A percentile compares a stretch with the other conserved stretches of the same genome.
These are phyloP conservation scores for Poeciliopsis gracilis DNA, from an alignment of 2,797 vertebrate genomes.

Conservation along the genomic window DNA sequence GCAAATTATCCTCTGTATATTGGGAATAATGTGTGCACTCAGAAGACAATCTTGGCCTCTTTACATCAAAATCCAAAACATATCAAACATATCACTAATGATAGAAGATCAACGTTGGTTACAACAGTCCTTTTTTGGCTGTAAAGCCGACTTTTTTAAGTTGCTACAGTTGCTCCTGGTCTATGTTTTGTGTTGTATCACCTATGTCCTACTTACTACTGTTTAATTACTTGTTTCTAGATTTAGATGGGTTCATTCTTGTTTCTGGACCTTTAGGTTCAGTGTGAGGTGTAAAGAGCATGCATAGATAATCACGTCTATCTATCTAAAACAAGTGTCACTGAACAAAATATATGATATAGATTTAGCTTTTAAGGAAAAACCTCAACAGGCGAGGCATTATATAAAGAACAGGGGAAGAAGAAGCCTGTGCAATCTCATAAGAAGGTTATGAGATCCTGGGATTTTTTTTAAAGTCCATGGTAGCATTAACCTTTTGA, in stretches of 20 bases:
- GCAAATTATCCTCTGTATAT: not conserved
- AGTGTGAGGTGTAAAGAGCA: not conserved
- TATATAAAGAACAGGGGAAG: not conserved
- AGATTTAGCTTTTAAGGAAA: not conserved
- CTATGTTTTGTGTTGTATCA: not conserved
- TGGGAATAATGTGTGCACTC: not conserved
- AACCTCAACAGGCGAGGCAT: not conserved
- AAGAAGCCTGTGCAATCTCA: not conserved
- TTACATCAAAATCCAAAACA: not conserved
- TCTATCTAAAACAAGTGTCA: not conserved
- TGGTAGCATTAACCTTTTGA: not conserved
- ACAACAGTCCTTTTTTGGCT: not conserved
- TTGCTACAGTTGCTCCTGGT: not conserved
- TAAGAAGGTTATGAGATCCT: not conserved
- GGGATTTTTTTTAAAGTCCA: not conserved
- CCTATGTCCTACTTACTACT: too few species aligned
- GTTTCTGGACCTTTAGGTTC: not conserved
- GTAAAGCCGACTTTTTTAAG: not conserved
- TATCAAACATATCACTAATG: too few species aligned
- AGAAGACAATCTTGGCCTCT: not conserved
- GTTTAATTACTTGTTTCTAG: not conserved
- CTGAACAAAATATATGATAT: not conserved
- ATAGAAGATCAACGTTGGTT: not conserved
- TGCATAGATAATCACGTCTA: not conserved
- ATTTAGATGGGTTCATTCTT: not conserved